Conservation (phyloP, 1,140 invertebrate genomes). For the Tenebrio molitor region DNA sequence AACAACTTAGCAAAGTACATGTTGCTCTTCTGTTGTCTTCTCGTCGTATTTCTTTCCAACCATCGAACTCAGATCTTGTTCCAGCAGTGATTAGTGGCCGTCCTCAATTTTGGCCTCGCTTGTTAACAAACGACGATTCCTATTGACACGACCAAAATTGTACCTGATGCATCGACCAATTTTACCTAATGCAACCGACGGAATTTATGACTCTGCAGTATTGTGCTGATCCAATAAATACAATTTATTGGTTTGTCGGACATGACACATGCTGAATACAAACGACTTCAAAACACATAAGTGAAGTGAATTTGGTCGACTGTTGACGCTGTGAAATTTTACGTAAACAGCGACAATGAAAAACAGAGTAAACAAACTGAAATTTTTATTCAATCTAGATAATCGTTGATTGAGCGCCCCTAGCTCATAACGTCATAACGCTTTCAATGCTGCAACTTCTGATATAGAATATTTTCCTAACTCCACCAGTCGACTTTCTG, state of each 20-base stretch:
- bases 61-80: neutral
- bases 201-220: conserved; percentile 23
- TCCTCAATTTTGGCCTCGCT: no score
- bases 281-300: conserved; percentile 7
- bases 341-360: conserved; percentile 34
- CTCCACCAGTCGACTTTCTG: no score
- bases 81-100: neutral
- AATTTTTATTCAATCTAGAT: conserved; percentile 26
- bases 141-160: no score
- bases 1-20: conserved; percentile 25
- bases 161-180: no score
- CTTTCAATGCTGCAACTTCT: no score
- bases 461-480: no score
- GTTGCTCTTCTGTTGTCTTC: conserved; percentile 18
- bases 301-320: conserved; percentile 4
- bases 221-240: conserved; percentile 20
- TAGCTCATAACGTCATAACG: no score
- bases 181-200: neutral
- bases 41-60: neutral
- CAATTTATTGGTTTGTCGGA: conserved; percentile 37
- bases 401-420: neutral
- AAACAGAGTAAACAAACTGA: conserved; percentile 19
- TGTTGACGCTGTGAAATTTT: conserved; percentile 31
- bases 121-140: no score
- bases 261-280: conserved; percentile 27